These are phyloP conservation scores for Agriopis marginaria DNA, from an alignment of 2,888 invertebrate species.

Conservation along the genomic window DNA sequence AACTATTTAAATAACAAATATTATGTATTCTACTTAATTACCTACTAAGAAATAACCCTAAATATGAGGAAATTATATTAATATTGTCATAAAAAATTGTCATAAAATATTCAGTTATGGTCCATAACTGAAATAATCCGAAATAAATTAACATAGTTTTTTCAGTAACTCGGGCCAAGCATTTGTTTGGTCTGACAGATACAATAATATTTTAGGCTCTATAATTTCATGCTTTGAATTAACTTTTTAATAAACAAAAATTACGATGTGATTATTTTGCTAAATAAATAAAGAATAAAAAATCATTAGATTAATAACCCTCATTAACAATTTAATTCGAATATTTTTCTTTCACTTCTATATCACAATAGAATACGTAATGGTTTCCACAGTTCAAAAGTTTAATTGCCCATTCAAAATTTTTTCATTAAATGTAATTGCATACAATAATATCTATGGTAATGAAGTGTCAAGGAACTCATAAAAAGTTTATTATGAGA, in stretches of 20 bases:
- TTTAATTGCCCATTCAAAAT: slow-evolving; percentile 49
- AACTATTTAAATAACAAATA: no score
- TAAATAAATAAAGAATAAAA: slow-evolving; percentile 1
- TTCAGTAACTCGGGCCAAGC: no score
- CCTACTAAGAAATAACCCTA: no score
- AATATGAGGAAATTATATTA: no score
- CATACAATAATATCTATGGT: slow-evolving; percentile 41
- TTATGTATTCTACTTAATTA: no score
- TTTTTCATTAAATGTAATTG: slow-evolving; percentile 40
- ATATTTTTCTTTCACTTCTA: slow-evolving; percentile 34
- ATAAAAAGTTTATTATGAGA: slow-evolving; percentile 47
- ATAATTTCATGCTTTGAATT: no score
- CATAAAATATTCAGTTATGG: no score
- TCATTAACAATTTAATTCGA: slow-evolving; percentile 40
- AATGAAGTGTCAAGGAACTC: slow-evolving; percentile 49
- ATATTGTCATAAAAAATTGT: no score
- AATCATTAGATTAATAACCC: slow-evolving; percentile 12
- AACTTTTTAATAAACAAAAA: background rate
- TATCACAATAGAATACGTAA: slow-evolving; percentile 45
- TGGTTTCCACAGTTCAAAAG: slow-evolving; percentile 45
- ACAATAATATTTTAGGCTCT: no score
- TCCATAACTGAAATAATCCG: no score
- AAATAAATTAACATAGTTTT: no score
- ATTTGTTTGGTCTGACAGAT: no score
- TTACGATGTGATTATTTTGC: background rate